phyloP scores from a whole-genome alignment of 2,113 vertebrate species.

The Chascanopsetta lugubris region DNA sequence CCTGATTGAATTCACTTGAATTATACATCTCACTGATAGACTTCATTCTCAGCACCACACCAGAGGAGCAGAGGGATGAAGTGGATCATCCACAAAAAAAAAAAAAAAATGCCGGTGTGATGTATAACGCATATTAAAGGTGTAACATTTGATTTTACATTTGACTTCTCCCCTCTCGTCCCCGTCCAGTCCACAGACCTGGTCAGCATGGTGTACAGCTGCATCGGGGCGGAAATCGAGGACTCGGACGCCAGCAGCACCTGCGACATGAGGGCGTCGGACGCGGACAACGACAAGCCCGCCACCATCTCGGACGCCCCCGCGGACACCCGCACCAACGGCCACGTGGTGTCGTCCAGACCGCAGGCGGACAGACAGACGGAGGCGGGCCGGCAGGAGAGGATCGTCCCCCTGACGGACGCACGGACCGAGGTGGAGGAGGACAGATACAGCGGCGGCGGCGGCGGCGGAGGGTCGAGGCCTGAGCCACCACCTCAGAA shows the following conservation, averaged over 20 bases:
- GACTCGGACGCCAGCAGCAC: slow-evolving; percentile 73
- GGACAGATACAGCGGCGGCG: slow-evolving; percentile 32
- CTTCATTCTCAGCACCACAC: not conserved
- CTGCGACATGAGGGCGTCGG: slow-evolving; percentile 54
- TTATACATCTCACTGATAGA: not conserved
- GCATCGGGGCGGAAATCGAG: slow-evolving; percentile 76
- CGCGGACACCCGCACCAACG: slow-evolving; percentile 53
- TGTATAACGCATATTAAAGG: not conserved
- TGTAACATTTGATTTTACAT: not conserved
- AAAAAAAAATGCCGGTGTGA: too few relatives aligned
- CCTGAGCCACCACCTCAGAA: slow-evolving; percentile 76
- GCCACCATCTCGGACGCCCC: slow-evolving; percentile 55
- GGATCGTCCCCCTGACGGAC: slow-evolving; percentile 60
- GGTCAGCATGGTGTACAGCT: slow-evolving; percentile 81
- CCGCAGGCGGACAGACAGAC: slow-evolving; percentile 61
- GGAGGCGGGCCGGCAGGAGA: slow-evolving; percentile 64
- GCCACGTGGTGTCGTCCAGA: slow-evolving; percentile 55
- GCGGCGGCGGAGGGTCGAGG: slow-evolving; percentile 45
- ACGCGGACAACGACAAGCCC: slow-evolving; percentile 38
- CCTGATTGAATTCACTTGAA: slow-evolving; percentile 27
- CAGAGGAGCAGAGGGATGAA: not conserved
- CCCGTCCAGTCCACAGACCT: slow-evolving; percentile 73
- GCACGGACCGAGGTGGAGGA: slow-evolving; percentile 50
- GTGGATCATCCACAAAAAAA: not conserved
- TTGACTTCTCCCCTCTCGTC: not conserved